Percentiles rank a stretch among this genome's conserved stretches.
These are phyloP conservation scores for Diabrotica virgifera DNA, from an alignment of 1,140 invertebrate genomes.

Conservation along the genomic window DNA sequence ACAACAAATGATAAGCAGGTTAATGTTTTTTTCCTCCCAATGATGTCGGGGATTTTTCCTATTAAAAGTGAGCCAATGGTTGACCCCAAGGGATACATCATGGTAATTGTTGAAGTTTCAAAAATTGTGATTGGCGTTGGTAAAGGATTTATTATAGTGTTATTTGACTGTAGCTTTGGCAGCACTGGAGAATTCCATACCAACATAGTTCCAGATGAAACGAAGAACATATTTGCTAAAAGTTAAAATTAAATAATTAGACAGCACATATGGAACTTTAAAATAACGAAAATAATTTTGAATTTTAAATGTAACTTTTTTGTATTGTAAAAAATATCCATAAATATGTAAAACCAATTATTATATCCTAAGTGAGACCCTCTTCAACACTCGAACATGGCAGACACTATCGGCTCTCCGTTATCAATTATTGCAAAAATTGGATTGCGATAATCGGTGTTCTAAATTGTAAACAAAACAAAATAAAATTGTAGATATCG, in stretches of 20 bases:
- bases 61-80: slow-evolving; percentile 46
- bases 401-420: too few species aligned
- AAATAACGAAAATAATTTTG: too few species aligned
- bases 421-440: too few species aligned
- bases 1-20: slow-evolving; percentile 46
- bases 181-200: slow-evolving; percentile 69
- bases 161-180: slow-evolving; percentile 50
- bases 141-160: slow-evolving; percentile 34
- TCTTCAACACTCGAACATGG: too few species aligned
- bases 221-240: neutral
- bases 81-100: slow-evolving; percentile 73
- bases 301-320: too few species aligned
- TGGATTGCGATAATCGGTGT: too few species aligned
- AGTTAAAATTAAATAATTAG: neutral
- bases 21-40: slow-evolving; percentile 49
- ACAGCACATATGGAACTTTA: too few species aligned
- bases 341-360: too few species aligned
- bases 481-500: too few species aligned
- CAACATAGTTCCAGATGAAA: neutral
- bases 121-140: slow-evolving; percentile 47
- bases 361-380: too few species aligned
- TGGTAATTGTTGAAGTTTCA: slow-evolving; percentile 76
- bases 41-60: slow-evolving; percentile 38
- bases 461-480: too few species aligned
- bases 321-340: too few species aligned